A percentile compares a stretch with the other conserved stretches of the same genome.
Conservation (phyloP, 2,888 invertebrate genomes). For the Andrena bicolor region DNA sequence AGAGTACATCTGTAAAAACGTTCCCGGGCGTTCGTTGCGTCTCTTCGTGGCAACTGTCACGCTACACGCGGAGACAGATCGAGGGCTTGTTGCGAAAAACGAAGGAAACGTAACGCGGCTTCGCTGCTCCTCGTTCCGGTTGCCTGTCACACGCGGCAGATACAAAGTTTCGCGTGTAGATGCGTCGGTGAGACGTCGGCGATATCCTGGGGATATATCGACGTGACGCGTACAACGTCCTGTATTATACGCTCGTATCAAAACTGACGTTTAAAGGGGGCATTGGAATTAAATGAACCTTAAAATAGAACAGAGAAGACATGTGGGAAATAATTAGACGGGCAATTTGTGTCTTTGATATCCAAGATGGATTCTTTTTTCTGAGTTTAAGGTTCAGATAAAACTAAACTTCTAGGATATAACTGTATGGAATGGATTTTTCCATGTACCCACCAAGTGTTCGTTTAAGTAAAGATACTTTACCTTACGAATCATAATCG, state of each 20-base stretch:
- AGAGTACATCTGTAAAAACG: not conserved
- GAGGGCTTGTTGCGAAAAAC: conserved; percentile 36
- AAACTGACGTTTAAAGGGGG: not conserved
- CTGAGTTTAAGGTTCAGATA: too few species aligned
- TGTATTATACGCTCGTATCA: not conserved
- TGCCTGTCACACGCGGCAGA: conserved; percentile 67
- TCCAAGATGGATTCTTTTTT: too few species aligned
- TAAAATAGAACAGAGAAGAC: not conserved
- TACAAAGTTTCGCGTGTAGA: conserved; percentile 59
- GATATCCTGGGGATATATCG: conserved; percentile 55
- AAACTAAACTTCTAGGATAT: too few species aligned
- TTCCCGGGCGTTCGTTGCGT: not conserved
- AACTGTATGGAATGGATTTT: too few species aligned
- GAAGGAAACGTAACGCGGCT: conserved; percentile 14
- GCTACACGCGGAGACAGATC: conserved; percentile 39
- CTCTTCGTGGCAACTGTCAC: conserved; percentile 31
- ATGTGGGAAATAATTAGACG: not conserved
- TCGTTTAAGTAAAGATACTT: too few species aligned
- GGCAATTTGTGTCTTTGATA: not conserved
- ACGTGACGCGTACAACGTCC: conserved; percentile 34
- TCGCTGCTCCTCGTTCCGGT: conserved; percentile 52
- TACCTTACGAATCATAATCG: too few species aligned
- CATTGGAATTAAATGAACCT: not conserved
- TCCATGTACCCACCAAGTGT: too few species aligned
- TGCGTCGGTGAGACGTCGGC: conserved; percentile 52